Evolutionary conservation across 2,797 vertebrate species (phyloP).

Genomic region (Chiloscyllium punctatum): DNA sequence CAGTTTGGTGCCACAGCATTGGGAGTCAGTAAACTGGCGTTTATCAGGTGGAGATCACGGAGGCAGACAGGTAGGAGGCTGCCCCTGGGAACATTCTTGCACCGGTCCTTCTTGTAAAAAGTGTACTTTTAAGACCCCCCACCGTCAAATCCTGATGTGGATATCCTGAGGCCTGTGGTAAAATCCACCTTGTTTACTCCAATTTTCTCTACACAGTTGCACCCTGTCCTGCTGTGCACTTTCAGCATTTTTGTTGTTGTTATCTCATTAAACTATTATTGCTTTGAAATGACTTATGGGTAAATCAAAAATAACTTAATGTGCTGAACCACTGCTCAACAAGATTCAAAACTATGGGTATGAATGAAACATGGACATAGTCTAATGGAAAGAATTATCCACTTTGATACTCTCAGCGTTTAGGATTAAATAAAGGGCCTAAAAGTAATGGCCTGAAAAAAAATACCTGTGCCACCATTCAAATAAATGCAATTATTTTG

Average conservation of each 20-base stretch:
- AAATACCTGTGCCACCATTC: neutral
- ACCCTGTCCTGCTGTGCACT: neutral
- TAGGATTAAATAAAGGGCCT: neutral
- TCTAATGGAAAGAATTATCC: neutral
- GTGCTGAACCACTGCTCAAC: neutral
- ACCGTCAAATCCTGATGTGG: no score
- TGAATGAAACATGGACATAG: neutral
- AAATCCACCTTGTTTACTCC: no score
- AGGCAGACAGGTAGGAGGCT: no score
- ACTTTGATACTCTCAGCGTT: neutral
- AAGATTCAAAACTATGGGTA: neutral
- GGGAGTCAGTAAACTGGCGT: no score
- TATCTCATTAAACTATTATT: neutral
- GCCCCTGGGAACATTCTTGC: no score
- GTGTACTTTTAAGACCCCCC: no score
- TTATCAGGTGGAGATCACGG: no score
- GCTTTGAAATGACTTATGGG: neutral
- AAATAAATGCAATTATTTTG: slow-evolving; percentile 9
- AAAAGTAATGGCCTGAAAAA: neutral
- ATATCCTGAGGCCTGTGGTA: no score
- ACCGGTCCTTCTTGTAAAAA: no score
- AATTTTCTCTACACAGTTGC: neutral
- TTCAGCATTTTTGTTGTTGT: neutral
- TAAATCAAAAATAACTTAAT: neutral
- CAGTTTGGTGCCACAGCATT: no score